These are phyloP conservation scores for Subanguina moxae DNA, from an alignment of 1,140 invertebrate species.

Conservation along the genomic window DNA sequence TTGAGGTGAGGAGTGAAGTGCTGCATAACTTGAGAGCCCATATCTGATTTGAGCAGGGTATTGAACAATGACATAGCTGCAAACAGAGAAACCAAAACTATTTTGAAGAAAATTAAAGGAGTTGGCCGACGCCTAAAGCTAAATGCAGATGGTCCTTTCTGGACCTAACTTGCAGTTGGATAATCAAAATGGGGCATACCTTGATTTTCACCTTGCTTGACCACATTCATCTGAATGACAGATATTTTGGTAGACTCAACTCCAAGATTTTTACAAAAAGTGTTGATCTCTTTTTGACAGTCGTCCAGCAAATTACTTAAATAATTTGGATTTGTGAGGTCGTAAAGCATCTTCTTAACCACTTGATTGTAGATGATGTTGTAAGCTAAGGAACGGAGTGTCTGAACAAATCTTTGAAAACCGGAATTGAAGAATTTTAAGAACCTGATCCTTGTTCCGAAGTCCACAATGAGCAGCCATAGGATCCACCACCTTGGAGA, in stretches of 20 bases:
- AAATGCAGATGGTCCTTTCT: too few species aligned
- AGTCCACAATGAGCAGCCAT: constrained; percentile 27
- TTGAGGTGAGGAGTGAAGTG: constrained; percentile 14
- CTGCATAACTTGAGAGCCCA: constrained; percentile 37
- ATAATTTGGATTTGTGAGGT: constrained; percentile 29
- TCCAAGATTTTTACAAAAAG: constrained; percentile 26
- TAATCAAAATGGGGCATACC: too few species aligned
- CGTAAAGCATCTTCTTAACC: constrained; percentile 21
- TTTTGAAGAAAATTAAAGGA: too few species aligned
- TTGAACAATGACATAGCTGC: constrained; percentile 36
- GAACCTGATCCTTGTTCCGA: constrained; percentile 33
- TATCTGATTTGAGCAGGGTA: constrained; percentile 31
- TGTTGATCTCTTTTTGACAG: constrained; percentile 35
- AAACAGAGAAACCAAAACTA: too few species aligned
- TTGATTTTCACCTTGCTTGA: constrained; percentile 43
- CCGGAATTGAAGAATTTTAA: neutral
- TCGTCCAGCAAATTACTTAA: constrained; percentile 6
- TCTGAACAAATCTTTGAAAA: constrained; percentile 18
- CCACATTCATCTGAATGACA: constrained; percentile 26
- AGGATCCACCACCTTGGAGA: constrained; percentile 38
- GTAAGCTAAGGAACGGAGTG: constrained; percentile 32
- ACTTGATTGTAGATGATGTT: constrained; percentile 36
- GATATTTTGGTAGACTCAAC: constrained; percentile 31
- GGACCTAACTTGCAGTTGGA: too few species aligned
- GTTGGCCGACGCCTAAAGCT: too few species aligned